phyloP scores from a whole-genome alignment of 2,888 invertebrate species.

The Thymelicus sylvestris region DNA sequence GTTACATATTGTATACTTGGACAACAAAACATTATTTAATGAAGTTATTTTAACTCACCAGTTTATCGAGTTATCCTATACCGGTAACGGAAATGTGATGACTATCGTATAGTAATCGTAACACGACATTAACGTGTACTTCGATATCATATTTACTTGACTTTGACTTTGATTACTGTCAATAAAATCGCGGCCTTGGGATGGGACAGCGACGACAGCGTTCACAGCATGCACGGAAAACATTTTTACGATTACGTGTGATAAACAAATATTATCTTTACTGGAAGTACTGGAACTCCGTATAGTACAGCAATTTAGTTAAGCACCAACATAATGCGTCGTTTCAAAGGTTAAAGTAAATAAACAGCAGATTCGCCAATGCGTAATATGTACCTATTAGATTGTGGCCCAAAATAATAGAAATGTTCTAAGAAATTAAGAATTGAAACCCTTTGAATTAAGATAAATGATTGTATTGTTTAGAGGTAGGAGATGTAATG shows the following conservation, averaged over 20 bases:
- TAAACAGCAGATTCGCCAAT: not conserved
- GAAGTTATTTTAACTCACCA: constrained; percentile 2
- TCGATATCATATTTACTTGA: constrained; percentile 13
- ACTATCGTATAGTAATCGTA: not conserved
- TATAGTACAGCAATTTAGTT: not conserved
- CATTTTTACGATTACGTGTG: constrained; percentile 29
- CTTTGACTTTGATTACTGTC: constrained; percentile 25
- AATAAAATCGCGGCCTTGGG: constrained; percentile 20
- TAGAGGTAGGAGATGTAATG: constrained; percentile 4
- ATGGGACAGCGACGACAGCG: constrained; percentile 32
- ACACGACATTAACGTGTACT: not conserved
- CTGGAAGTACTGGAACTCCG: constrained; percentile 27
- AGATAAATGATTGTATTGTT: not conserved
- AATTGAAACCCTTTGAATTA: not conserved
- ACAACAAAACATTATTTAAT: too few species aligned
- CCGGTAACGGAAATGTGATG: constrained; percentile 1
- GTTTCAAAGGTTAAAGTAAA: not conserved
- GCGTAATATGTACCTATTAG: too few species aligned
- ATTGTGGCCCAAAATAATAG: too few species aligned
- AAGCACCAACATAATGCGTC: not conserved
- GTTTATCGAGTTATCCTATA: not conserved
- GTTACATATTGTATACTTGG: too few species aligned
- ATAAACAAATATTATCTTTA: constrained; percentile 35
- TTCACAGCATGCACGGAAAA: constrained; percentile 30
- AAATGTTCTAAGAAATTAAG: too few species aligned